phyloP scores from a whole-genome alignment of 2,797 vertebrate genomes.

The Neostethus bicornis region DNA sequence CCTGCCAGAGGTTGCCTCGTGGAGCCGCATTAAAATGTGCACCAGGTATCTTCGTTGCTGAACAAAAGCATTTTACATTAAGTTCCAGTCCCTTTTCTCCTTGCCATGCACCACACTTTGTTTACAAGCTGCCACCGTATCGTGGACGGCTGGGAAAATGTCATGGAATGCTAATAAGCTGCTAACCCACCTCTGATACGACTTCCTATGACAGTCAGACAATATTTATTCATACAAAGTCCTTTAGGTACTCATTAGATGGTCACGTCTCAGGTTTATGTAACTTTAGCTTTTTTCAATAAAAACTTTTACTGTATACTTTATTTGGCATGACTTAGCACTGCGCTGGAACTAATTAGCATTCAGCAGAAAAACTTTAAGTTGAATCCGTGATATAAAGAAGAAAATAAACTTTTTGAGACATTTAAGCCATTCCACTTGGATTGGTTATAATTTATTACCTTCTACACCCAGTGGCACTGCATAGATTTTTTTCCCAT shows the following conservation, averaged over 20 bases:
- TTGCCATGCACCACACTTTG: constrained; percentile 63
- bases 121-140: constrained; percentile 72
- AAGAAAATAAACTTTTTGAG: neutral
- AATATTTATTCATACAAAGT: constrained; percentile 62
- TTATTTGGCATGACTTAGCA: neutral
- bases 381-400: constrained; percentile 5
- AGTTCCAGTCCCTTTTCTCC: constrained; percentile 66
- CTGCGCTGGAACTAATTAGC: constrained; percentile 19
- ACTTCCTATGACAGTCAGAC: constrained; percentile 65
- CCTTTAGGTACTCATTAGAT: constrained; percentile 35
- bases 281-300: constrained; percentile 36
- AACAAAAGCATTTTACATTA: constrained; percentile 76
- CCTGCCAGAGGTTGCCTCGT: constrained; percentile 62
- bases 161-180: constrained; percentile 79
- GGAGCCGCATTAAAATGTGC: constrained; percentile 73
- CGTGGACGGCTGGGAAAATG: constrained; percentile 72
- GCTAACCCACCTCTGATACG: constrained; percentile 65
- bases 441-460: constrained; percentile 19
- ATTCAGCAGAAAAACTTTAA: constrained; percentile 30
- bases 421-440: neutral
- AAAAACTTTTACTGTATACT: constrained; percentile 11
- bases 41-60: constrained; percentile 58
- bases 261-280: constrained; percentile 7
- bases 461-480: neutral
- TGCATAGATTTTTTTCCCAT: constrained; percentile 12